Evolutionary conservation across 2,888 invertebrate species (phyloP), one percentile per base, ranked within the genome.

Genomic region (Amblyteles armatorius): DNA sequence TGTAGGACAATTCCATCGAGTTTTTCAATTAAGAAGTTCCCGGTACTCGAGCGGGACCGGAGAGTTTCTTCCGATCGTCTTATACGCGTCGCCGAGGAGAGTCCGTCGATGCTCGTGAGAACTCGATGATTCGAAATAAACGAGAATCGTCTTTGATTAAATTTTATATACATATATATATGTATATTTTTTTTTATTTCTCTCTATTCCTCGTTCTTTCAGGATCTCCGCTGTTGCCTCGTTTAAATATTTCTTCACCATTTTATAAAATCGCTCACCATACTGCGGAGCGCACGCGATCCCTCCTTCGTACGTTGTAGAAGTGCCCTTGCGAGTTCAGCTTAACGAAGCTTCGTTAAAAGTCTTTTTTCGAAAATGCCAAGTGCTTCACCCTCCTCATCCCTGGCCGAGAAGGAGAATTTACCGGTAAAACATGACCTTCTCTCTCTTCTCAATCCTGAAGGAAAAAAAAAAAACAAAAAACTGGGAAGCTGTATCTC

Each of bases 1-100:
- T 84, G 79, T 83, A 40, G 71, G 57, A 78, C 84, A 84, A 79
- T 79, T 84, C 29, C 81, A 79, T 76, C 71, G 81, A 76, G 84
- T 84, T 86, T 86, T 86, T 84, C 84, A 86, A 84, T 86, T 84
- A 84, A 84, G 52, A 82, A 71, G 74, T 84, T 86, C 86, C 81
- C 79, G 74, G 74, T 82, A 82, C 36, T 77, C 44, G 9, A 52
- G 22, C 13, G 52, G 44, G 22, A 2, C 52, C 63, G 16, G 29
- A 29, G 29, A 48, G 79, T 19, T 73, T 52, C 55, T 80, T 83
- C 40, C 80, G 44, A 67, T 78, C 67, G 33, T 86, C 63, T 73
- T 65, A n/a, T 48, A 69, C 19, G 50, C 26, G 36, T 60, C 52
- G 11, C 36, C 36, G 36, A 63, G 29, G 48, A 16, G n/a, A 71